These are phyloP conservation scores for Endomychus coccineus DNA, from an alignment of 2,888 invertebrate genomes.

Conservation along the genomic window DNA sequence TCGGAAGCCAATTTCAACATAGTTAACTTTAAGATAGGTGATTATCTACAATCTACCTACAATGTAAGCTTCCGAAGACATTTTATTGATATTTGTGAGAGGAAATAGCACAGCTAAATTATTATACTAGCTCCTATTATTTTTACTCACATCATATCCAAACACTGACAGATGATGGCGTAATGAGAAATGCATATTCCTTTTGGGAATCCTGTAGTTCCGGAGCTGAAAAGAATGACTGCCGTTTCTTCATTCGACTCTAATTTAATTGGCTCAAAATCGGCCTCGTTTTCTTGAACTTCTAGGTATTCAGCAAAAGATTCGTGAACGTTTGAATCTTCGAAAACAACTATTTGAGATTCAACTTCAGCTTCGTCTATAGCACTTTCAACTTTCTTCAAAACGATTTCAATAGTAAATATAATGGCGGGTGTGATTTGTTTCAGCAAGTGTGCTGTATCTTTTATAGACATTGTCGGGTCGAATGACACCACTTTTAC, in stretches of 20 bases:
- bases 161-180: constrained; percentile 20
- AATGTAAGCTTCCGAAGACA: no score
- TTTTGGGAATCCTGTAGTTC: constrained; percentile 39
- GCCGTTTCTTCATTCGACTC: constrained; percentile 23
- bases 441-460: constrained; percentile 28
- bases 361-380: constrained; percentile 16
- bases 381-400: constrained; percentile 24
- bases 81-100: no score
- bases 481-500: constrained; percentile 32
- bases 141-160: constrained; percentile 22
- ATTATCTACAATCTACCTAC: no score
- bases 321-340: constrained; percentile 20
- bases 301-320: constrained; percentile 27
- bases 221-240: constrained; percentile 34
- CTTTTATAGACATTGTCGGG: constrained; percentile 27
- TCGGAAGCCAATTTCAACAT: no score
- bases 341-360: constrained; percentile 30
- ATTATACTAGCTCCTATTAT: no score
- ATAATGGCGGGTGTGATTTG: constrained; percentile 32
- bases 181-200: constrained; percentile 33
- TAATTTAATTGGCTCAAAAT: constrained; percentile 26
- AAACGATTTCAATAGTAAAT: constrained; percentile 28
- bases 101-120: no score
- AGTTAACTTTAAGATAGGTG: no score
- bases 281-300: constrained; percentile 25